Percentiles rank a stretch among this genome's conserved stretches.
These are phyloP conservation scores for Dreissena rostriformis DNA, from an alignment of 1,140 invertebrate genomes.

Conservation along the genomic window DNA sequence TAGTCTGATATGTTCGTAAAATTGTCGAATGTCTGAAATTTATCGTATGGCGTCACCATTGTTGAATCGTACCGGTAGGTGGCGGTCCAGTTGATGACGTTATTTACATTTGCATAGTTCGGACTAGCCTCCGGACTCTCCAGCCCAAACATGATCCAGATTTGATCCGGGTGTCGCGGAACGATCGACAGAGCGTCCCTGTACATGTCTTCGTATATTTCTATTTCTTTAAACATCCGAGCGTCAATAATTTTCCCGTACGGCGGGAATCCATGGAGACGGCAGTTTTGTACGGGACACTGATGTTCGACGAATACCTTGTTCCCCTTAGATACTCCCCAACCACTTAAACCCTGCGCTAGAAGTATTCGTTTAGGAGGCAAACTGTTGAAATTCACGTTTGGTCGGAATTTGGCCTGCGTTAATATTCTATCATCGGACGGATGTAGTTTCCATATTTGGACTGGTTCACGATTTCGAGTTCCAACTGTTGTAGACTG, in stretches of 20 bases:
- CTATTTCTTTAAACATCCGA: slow-evolving; percentile 52
- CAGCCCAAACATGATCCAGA: too few relatives aligned
- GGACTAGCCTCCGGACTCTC: slow-evolving; percentile 60
- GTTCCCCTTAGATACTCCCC: slow-evolving; percentile 28
- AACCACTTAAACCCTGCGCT: slow-evolving; percentile 17
- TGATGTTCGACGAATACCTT: slow-evolving; percentile 8
- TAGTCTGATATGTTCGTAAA: background rate
- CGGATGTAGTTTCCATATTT: too few relatives aligned
- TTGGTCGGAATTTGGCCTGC: too few relatives aligned
- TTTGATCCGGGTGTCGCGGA: slow-evolving; percentile 32
- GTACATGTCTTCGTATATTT: background rate
- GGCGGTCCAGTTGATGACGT: too few relatives aligned
- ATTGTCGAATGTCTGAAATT: slow-evolving; percentile 82
- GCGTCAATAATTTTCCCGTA: background rate
- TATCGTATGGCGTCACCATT: slow-evolving; percentile 96
- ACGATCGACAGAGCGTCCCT: background rate
- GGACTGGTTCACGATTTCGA: too few relatives aligned
- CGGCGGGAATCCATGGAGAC: background rate
- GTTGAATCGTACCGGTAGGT: slow-evolving; percentile 96
- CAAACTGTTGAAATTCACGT: too few relatives aligned
- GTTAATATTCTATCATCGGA: too few relatives aligned
- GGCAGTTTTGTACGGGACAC: too few relatives aligned
- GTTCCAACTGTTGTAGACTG: too few relatives aligned
- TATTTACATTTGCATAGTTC: slow-evolving; percentile 16
- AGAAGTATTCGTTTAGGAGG: slow-evolving; percentile 31